phyloP scores from a whole-genome alignment of 1,140 invertebrate genomes.

The Hermatobates lingyangjiaoensis region DNA sequence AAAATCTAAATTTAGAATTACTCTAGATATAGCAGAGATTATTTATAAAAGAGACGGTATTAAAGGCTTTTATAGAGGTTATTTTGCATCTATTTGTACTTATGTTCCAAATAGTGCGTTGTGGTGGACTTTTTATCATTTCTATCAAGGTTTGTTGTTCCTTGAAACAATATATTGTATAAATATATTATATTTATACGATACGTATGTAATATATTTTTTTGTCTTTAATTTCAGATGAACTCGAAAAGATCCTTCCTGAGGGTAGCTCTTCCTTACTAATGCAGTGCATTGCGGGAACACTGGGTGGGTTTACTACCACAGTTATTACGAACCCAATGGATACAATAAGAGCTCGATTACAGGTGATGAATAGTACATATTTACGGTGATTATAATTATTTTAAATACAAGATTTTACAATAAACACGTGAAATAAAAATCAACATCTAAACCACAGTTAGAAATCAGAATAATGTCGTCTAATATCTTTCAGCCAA shows the following conservation, averaged over 20 bases:
- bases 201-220: slow-evolving; percentile 1
- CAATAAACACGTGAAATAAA: too few relatives aligned
- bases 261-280: slow-evolving; percentile 60
- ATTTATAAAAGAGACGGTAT: slow-evolving; percentile 66
- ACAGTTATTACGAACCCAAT: slow-evolving; percentile 87
- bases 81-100: slow-evolving; percentile 71
- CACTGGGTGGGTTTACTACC: slow-evolving; percentile 76
- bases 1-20: slow-evolving; percentile 38
- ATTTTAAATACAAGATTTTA: too few relatives aligned
- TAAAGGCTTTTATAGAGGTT: slow-evolving; percentile 81
- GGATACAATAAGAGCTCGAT: slow-evolving; percentile 73
- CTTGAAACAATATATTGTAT: not conserved
- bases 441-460: too few relatives aligned
- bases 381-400: too few relatives aligned
- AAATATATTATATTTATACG: not conserved
- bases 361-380: too few relatives aligned
- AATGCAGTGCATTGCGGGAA: slow-evolving; percentile 75
- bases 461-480: too few relatives aligned
- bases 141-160: slow-evolving; percentile 61
- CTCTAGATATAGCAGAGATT: slow-evolving; percentile 45
- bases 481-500: too few relatives aligned
- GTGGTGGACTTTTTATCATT: slow-evolving; percentile 91
- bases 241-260: slow-evolving; percentile 51
- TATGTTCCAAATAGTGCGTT: slow-evolving; percentile 90
- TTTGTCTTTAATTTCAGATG: slow-evolving; percentile 36